Percentiles rank a stretch among this genome's conserved stretches.
These are phyloP conservation scores for Helicoverpa assulta DNA, from an alignment of 2,888 invertebrate genomes.

Conservation along the genomic window DNA sequence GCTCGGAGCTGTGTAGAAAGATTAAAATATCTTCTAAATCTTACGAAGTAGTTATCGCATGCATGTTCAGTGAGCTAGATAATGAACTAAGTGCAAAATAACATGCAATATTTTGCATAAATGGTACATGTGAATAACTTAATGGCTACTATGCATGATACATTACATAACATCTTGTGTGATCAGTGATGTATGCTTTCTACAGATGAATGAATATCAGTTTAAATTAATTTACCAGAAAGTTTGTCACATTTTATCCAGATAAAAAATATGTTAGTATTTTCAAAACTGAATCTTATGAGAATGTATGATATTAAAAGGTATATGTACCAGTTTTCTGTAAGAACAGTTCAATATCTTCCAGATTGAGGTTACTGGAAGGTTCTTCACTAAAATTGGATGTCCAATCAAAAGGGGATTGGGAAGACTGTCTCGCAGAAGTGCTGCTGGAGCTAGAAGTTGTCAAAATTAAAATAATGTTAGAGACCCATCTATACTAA, in stretches of 20 bases:
- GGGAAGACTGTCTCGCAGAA: conserved; percentile 78
- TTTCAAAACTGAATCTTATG: too few species aligned
- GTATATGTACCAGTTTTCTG: conserved; percentile 78
- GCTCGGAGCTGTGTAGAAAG: conserved; percentile 62
- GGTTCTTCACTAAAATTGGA: conserved; percentile 78
- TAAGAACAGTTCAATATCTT: conserved; percentile 85
- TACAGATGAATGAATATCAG: neutral
- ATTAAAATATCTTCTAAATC: conserved; percentile 18
- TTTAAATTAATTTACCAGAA: too few species aligned
- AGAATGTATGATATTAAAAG: too few species aligned
- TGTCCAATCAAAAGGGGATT: conserved; percentile 82
- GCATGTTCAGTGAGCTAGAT: neutral
- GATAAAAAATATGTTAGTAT: too few species aligned
- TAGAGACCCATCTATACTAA: too few species aligned
- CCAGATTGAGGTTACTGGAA: conserved; percentile 77
- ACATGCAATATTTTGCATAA: neutral
- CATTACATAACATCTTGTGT: neutral
- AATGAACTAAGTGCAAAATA: neutral
- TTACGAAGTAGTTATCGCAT: neutral
- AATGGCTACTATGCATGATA: neutral
- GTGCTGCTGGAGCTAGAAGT: conserved; percentile 73
- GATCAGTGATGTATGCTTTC: neutral
- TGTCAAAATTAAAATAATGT: conserved; percentile 14
- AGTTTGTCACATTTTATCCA: too few species aligned
- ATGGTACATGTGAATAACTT: neutral